These are phyloP conservation scores for Engraulis encrasicolus DNA, from an alignment of 2,113 vertebrate species.

Conservation along the genomic window DNA sequence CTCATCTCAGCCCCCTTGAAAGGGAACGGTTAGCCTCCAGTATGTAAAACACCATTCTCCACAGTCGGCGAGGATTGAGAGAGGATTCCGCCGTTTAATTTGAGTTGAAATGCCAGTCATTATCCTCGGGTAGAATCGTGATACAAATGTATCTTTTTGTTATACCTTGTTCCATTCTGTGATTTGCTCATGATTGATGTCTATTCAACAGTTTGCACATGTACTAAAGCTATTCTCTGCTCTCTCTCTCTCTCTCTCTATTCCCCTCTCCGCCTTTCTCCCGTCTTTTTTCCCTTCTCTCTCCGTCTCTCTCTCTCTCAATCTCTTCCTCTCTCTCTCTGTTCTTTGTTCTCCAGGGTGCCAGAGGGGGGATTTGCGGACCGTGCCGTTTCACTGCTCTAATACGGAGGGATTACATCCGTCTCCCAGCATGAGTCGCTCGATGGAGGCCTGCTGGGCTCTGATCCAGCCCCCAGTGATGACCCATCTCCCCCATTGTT, in stretches of 20 bases:
- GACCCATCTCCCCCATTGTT: conserved; percentile 42
- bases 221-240: not conserved
- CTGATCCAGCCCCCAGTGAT: conserved; percentile 32
- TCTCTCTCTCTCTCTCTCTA: not conserved
- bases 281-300: not conserved
- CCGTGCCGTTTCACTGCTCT: conserved; percentile 66
- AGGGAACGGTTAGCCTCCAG: conserved; percentile 6
- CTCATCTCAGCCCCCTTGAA: conserved; percentile 17
- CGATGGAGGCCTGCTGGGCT: conserved; percentile 57
- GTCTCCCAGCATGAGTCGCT: conserved; percentile 64
- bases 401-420: conserved; percentile 70
- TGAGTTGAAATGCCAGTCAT: conserved; percentile 17
- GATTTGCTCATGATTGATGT: conserved; percentile 12
- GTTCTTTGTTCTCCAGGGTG: conserved; percentile 63
- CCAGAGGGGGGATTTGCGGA: conserved; percentile 64
- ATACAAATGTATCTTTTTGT: conserved; percentile 22
- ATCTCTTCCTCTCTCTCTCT: conserved; percentile 47
- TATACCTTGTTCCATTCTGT: conserved; percentile 19
- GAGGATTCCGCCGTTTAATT: conserved; percentile 14
- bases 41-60: conserved; percentile 19
- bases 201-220: conserved; percentile 19
- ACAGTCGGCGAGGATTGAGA: conserved; percentile 3
- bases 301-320: not conserved
- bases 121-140: conserved; percentile 13
- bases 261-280: not conserved